Evolutionary conservation across 2,113 vertebrate species (phyloP).

Genomic region (Xenotilapia longispinis): DNA sequence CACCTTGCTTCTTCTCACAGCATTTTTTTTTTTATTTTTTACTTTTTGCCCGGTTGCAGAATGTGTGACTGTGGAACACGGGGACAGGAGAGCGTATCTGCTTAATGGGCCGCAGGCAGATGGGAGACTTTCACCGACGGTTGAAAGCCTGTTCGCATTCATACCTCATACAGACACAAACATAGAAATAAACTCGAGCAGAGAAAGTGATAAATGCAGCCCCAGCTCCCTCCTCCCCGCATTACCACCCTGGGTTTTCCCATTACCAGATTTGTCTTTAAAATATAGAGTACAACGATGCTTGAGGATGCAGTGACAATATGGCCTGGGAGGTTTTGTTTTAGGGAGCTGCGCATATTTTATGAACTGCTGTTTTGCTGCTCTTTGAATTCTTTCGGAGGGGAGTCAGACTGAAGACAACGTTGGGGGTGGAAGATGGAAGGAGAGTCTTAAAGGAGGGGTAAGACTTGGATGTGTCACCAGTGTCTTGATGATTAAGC

Average conservation of each 20-base stretch:
- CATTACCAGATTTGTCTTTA: conserved; percentile 46
- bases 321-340: conserved; percentile 41
- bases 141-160: conserved; percentile 18
- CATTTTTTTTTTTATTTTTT: background rate
- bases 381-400: conserved; percentile 37
- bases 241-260: conserved; percentile 5
- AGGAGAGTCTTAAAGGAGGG: background rate
- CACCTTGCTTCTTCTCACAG: conserved; percentile 36
- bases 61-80: conserved; percentile 24
- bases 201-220: background rate
- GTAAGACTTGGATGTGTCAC: conserved; percentile 34
- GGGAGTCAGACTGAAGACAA: background rate
- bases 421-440: background rate
- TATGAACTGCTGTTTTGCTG: conserved; percentile 34
- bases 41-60: conserved; percentile 22
- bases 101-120: conserved; percentile 39
- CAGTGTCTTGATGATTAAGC: conserved; percentile 40
- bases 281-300: background rate
- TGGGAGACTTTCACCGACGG: conserved; percentile 30
- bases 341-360: conserved; percentile 59
- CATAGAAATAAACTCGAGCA: background rate
- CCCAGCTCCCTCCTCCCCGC: background rate
- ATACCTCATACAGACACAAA: background rate
- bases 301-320: conserved; percentile 30
- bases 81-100: conserved; percentile 22